These are phyloP conservation scores for Silurus lanzhouensis DNA, from an alignment of 2,797 vertebrate genomes.

Conservation along the genomic window DNA sequence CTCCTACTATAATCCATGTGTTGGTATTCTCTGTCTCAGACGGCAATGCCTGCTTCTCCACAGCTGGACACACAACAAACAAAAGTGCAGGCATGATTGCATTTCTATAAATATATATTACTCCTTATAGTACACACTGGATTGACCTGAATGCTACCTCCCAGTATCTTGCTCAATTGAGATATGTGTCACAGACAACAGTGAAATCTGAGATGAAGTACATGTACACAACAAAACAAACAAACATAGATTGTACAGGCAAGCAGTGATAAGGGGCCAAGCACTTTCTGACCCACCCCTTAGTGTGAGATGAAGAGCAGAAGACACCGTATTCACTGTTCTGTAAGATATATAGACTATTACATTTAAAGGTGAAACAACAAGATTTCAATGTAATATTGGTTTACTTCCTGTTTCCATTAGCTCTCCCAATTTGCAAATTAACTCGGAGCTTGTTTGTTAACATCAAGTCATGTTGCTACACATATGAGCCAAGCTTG, in stretches of 20 bases:
- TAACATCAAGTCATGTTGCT: not conserved
- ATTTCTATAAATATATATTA: not conserved
- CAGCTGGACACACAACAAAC: slow-evolving; percentile 71
- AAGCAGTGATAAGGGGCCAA: not conserved
- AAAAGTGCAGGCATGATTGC: not conserved
- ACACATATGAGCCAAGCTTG: not conserved
- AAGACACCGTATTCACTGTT: not conserved
- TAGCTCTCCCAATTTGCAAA: not conserved
- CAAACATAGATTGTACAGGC: not conserved
- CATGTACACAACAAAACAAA: not conserved
- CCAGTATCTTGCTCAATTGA: not conserved
- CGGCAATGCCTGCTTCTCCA: slow-evolving; percentile 81
- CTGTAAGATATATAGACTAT: not conserved
- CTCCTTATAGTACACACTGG: not conserved
- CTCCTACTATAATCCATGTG: slow-evolving; percentile 92
- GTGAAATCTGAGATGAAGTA: not conserved
- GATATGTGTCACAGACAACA: not conserved
- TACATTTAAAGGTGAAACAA: not conserved
- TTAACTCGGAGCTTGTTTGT: not conserved
- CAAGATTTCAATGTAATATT: not conserved
- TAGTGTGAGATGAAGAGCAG: not conserved
- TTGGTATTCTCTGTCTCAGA: slow-evolving; percentile 85
- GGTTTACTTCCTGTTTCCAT: not conserved
- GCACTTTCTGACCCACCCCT: not conserved
- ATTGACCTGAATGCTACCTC: not conserved